Conservation (phyloP, 1,140 invertebrate genomes). For the Patella vulgata region DNA sequence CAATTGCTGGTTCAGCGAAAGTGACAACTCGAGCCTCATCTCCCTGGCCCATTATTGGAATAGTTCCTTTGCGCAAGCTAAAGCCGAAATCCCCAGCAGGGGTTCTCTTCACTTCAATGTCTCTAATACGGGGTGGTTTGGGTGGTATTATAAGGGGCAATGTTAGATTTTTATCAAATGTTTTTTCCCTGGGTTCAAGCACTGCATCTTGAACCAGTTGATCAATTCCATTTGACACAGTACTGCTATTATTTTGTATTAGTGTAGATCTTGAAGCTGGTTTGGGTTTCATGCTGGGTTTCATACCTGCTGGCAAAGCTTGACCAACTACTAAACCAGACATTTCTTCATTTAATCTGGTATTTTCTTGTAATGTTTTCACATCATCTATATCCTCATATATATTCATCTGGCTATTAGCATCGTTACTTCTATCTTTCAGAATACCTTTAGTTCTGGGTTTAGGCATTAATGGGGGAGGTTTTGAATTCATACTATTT, state of each 20-base stretch:
- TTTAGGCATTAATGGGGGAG: slow-evolving; percentile 38
- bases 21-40: slow-evolving; percentile 64
- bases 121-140: slow-evolving; percentile 78
- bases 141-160: slow-evolving; percentile 82
- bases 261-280: neutral
- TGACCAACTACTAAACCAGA: slow-evolving; percentile 7
- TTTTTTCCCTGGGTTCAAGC: slow-evolving; percentile 49
- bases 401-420: slow-evolving; percentile 13
- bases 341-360: slow-evolving; percentile 51
- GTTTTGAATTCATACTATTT: slow-evolving; percentile 16
- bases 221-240: slow-evolving; percentile 8
- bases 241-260: neutral
- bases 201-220: slow-evolving; percentile 16
- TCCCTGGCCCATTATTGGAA: slow-evolving; percentile 63
- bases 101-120: slow-evolving; percentile 82
- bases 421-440: slow-evolving; percentile 45
- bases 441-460: slow-evolving; percentile 52
- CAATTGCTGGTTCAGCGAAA: slow-evolving; percentile 91
- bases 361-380: slow-evolving; percentile 54
- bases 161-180: slow-evolving; percentile 72
- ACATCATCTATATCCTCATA: slow-evolving; percentile 53
- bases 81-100: slow-evolving; percentile 94
- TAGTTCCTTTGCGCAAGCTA: slow-evolving; percentile 78
- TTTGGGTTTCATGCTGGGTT: neutral
- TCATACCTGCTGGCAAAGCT: neutral